phyloP scores from a whole-genome alignment of 2,888 invertebrate species.

The Oligia strigilis region DNA sequence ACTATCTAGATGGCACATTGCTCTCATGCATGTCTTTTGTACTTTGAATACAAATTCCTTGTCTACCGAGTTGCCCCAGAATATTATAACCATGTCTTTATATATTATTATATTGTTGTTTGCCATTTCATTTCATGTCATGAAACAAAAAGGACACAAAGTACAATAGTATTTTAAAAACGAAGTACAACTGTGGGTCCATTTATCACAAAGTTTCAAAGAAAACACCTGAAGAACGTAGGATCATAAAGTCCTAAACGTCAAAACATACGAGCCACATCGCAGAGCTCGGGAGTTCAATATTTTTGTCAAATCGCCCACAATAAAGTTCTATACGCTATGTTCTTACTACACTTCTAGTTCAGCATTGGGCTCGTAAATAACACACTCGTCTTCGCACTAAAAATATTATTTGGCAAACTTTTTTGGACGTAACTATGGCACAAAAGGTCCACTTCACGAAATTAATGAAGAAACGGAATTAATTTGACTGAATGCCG shows the following conservation, averaged over 20 bases:
- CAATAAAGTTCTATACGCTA: constrained; percentile 60
- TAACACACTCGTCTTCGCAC: constrained; percentile 56
- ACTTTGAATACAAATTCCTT: too few relatives aligned
- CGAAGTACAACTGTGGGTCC: neutral
- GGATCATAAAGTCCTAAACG: constrained; percentile 1
- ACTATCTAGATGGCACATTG: too few relatives aligned
- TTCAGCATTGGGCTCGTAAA: constrained; percentile 56
- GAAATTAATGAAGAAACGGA: neutral
- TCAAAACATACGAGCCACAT: constrained; percentile 13
- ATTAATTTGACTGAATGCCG: neutral
- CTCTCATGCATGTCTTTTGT: too few relatives aligned
- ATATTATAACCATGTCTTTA: too few relatives aligned
- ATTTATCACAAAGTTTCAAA: constrained; percentile 20
- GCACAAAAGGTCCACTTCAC: constrained; percentile 15
- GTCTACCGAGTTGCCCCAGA: too few relatives aligned
- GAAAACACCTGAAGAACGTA: constrained; percentile 3
- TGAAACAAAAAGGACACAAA: neutral
- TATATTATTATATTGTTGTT: neutral
- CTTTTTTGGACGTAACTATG: constrained; percentile 19
- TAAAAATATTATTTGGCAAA: constrained; percentile 64
- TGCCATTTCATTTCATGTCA: neutral
- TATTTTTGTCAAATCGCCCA: constrained; percentile 55
- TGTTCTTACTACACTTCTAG: constrained; percentile 47
- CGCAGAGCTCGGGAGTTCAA: constrained; percentile 25
- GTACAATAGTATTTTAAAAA: neutral